Evolutionary conservation across 1,140 invertebrate genomes (phyloP).

Genomic region (Chionoecetes opilio): DNA sequence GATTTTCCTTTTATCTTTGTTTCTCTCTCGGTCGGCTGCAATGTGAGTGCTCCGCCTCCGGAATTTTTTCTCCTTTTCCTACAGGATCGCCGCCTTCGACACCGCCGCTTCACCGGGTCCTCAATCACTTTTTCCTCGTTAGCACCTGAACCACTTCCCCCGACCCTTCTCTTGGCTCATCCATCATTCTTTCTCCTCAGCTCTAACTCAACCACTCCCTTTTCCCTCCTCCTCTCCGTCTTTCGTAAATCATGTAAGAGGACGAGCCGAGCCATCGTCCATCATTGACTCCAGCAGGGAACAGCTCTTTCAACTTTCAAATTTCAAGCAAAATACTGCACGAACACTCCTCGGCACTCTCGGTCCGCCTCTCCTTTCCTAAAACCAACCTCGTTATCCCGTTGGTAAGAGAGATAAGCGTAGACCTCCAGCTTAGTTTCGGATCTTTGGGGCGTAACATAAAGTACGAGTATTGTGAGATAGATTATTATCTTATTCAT

Average conservation of each 20-base stretch:
- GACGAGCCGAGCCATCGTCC: not conserved
- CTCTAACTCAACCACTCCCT: not conserved
- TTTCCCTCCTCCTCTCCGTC: constrained; percentile 3
- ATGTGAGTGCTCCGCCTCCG: too few relatives aligned
- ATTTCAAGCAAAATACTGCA: not conserved
- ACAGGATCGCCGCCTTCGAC: not conserved
- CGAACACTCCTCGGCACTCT: not conserved
- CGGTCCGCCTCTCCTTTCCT: not conserved
- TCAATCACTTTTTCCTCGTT: not conserved
- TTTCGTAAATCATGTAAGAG: not conserved
- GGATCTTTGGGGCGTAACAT: not conserved
- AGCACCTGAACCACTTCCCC: constrained; percentile 3
- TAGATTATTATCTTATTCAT: not conserved
- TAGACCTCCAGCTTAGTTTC: not conserved
- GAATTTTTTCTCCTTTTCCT: too few relatives aligned
- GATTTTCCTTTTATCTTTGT: not conserved
- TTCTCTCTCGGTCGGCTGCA: not conserved
- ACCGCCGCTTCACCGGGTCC: not conserved
- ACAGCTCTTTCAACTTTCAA: constrained; percentile 19
- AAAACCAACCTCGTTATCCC: not conserved
- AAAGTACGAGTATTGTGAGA: not conserved
- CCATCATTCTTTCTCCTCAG: not conserved
- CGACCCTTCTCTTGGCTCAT: not conserved
- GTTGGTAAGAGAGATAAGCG: not conserved
- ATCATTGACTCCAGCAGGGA: constrained; percentile 27